Base-by-base conservation (phyloP, 2,888 invertebrate genomes). In the Bhutanitis thaidina region DNA sequence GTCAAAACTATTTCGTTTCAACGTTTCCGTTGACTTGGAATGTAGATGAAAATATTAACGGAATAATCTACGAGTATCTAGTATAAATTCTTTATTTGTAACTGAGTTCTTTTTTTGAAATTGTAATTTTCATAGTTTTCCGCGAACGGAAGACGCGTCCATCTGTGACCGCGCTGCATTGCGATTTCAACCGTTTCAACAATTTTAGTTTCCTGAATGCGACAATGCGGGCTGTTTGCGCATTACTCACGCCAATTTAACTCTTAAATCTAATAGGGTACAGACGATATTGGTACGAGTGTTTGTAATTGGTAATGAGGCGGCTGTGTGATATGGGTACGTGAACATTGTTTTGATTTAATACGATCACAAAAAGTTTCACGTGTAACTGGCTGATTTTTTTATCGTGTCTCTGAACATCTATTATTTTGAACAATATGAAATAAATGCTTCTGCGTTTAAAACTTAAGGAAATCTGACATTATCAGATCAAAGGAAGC, bases 71-170 rank as follows among this genome's bases (percentile, higher is more conserved):
- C n/a, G n/a, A n/a, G n/a, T n/a, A n/a, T n/a, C n/a, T n/a, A n/a
- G n/a, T n/a, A n/a, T n/a, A n/a, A n/a, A n/a, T 30, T 37, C 9
- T 14, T 32, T 43, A 30, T 30, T 37, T 13, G 38, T 32, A 12
- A 38, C 43, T 49, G 27, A 38, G 14, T 36, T 35, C 20, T 14
- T 34, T 49, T n/a, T 49, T 44, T 38, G 16, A 20, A 32, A 27
- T 16, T 29, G 16, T 14, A 43, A 43, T 43, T 38, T 43, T 35
- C 35, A 40, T 38, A 35, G 20, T 37, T 14, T 35, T 60, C 60
- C 61, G 57, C 53, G 45, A 40, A 57, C 69, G 74, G 74, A 74
- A 77, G 70, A 65, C 47, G 56, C 65, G 65, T n/a, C 65, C 60
- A 64, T 52, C 68, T 72, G 77, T 71, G 69, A 76, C 76, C 64